Conservation (phyloP, 2,113 vertebrate species). For the Cervus canadensis region DNA sequence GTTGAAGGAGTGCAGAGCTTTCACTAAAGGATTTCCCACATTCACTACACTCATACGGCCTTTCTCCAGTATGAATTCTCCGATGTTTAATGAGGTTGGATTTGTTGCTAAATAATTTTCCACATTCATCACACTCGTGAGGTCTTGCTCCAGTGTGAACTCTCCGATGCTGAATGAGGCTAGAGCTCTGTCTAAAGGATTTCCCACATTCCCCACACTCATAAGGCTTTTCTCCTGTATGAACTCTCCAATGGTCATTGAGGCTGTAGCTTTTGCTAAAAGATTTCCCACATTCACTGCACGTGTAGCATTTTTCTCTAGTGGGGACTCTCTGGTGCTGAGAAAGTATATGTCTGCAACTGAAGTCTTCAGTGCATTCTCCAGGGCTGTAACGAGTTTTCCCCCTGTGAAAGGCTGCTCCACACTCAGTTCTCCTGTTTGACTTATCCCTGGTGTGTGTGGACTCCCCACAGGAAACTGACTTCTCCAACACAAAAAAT, state of each 20-base stretch:
- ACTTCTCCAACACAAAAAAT: neutral
- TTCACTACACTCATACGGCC: conserved; percentile 10
- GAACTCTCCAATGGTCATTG: conserved; percentile 6
- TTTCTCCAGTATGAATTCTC: conserved; percentile 44
- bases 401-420: neutral
- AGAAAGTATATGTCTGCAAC: neutral
- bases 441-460: neutral
- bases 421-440: neutral
- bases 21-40: conserved; percentile 44
- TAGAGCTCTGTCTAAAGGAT: neutral
- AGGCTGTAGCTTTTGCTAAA: conserved; percentile 27
- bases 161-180: conserved; percentile 9
- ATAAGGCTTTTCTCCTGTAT: conserved; percentile 32
- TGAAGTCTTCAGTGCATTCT: neutral
- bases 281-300: conserved; percentile 22
- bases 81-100: conserved; percentile 31
- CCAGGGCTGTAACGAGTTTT: neutral
- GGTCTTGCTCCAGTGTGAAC: conserved; percentile 43
- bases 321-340: neutral
- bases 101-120: conserved; percentile 39
- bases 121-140: conserved; percentile 28
- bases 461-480: neutral
- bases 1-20: conserved; percentile 13
- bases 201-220: conserved; percentile 30
- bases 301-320: neutral